phyloP scores from a whole-genome alignment of 2,113 vertebrate species.

The Tupaia chinensis region DNA sequence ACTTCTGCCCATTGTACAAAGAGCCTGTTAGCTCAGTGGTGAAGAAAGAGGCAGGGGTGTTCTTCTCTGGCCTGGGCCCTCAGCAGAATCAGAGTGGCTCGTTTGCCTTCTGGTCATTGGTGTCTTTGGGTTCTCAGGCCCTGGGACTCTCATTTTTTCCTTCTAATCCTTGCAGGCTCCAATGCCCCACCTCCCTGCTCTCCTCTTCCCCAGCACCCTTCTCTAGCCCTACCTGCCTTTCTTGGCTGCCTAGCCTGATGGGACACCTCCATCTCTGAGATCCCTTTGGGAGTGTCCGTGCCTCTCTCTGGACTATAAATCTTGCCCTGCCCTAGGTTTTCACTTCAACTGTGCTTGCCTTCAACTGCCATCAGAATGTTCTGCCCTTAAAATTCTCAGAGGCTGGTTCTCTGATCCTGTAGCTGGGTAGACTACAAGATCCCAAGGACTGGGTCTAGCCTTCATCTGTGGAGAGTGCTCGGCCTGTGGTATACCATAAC shows the following conservation, averaged over 20 bases:
- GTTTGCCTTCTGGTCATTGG: background rate
- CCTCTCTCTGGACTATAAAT: background rate
- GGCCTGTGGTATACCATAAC: background rate
- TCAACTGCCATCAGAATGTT: slow-evolving; percentile 76
- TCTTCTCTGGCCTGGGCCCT: background rate
- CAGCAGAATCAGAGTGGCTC: background rate
- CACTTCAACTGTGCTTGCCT: slow-evolving; percentile 24
- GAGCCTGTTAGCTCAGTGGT: background rate
- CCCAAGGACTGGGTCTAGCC: background rate
- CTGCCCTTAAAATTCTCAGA: slow-evolving; percentile 60
- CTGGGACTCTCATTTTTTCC: background rate
- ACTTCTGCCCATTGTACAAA: fast-evolving
- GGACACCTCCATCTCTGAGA: background rate
- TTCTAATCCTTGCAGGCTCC: background rate
- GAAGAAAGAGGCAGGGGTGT: background rate
- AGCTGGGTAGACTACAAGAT: fast-evolving
- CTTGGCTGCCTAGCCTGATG: background rate
- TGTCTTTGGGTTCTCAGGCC: background rate
- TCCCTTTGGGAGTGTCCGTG: background rate
- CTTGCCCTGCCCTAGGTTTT: background rate
- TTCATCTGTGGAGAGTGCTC: background rate
- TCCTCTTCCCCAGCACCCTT: background rate
- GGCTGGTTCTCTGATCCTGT: background rate
- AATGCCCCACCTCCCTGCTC: too few species aligned
- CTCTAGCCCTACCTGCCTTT: background rate